Percentiles rank a stretch among this genome's conserved stretches.
Conservation (phyloP, 2,797 vertebrate species). For the Intellagama lesueurii region DNA sequence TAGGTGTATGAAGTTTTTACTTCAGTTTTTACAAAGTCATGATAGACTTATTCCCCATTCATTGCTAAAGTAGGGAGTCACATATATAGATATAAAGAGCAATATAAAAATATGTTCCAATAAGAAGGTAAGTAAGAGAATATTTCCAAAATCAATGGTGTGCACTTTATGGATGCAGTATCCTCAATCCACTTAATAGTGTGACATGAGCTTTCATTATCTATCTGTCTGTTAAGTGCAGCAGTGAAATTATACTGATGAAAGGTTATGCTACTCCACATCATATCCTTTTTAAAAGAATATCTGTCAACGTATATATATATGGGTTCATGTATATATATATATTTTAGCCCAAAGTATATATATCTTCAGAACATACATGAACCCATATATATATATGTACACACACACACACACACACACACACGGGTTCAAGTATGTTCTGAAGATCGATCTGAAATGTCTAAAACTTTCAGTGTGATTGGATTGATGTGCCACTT, state of each 20-base stretch:
- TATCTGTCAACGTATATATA: not conserved
- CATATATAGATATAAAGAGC: not conserved
- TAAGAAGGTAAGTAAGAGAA: not conserved
- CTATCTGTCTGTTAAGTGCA: not conserved
- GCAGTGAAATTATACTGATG: not conserved
- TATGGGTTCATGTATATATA: no score
- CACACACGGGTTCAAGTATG: no score
- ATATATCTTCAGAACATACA: no score
- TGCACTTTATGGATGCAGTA: not conserved
- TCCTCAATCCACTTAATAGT: not conserved
- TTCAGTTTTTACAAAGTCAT: not conserved
- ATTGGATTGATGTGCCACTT: not conserved
- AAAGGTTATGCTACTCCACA: no score
- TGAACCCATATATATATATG: no score
- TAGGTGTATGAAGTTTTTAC: not conserved
- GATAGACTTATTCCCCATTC: constrained; percentile 1
- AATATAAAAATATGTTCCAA: constrained; percentile 5
- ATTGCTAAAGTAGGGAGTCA: constrained; percentile 15
- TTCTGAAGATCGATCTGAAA: not conserved
- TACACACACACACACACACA: no score
- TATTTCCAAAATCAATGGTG: not conserved
- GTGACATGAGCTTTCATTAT: not conserved
- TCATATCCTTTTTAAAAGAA: not conserved
- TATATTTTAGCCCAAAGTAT: no score
- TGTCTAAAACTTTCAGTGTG: not conserved